These are phyloP conservation scores for Iguana delicatissima DNA, from an alignment of 2,797 vertebrate genomes.

Conservation along the genomic window DNA sequence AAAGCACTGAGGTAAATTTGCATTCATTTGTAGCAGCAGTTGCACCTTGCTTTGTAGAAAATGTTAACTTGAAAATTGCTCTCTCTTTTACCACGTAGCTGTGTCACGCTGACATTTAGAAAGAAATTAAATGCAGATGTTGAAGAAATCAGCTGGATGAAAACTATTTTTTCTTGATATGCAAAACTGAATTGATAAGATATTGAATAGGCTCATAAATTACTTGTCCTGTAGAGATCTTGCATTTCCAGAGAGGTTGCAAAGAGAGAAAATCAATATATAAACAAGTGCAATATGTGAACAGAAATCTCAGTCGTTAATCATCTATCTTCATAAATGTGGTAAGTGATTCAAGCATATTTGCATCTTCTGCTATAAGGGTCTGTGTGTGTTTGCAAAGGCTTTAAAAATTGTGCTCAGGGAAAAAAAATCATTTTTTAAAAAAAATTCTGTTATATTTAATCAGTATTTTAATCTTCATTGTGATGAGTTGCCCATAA, in stretches of 20 bases:
- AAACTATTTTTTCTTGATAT: constrained; percentile 21
- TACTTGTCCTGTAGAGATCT: background rate
- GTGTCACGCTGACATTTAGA: constrained; percentile 44
- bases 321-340: background rate
- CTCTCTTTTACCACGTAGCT: constrained; percentile 19
- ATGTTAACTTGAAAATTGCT: constrained; percentile 37
- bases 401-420: background rate
- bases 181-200: constrained; percentile 45
- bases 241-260: background rate
- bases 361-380: background rate
- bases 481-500: background rate
- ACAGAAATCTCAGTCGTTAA: constrained; percentile 25
- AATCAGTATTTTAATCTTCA: background rate
- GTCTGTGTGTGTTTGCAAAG: constrained; percentile 19
- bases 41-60: constrained; percentile 1
- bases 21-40: constrained; percentile 19
- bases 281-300: constrained; percentile 26
- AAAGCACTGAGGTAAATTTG: background rate
- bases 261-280: constrained; percentile 28
- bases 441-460: background rate
- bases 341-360: constrained; percentile 6
- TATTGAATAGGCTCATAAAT: constrained; percentile 27
- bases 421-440: constrained; percentile 26
- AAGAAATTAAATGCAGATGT: constrained; percentile 37
- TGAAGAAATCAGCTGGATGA: constrained; percentile 32